These are phyloP conservation scores for Hirtodrosophila trivittata DNA, from an alignment of 2,888 invertebrate genomes.

Conservation along the genomic window DNA sequence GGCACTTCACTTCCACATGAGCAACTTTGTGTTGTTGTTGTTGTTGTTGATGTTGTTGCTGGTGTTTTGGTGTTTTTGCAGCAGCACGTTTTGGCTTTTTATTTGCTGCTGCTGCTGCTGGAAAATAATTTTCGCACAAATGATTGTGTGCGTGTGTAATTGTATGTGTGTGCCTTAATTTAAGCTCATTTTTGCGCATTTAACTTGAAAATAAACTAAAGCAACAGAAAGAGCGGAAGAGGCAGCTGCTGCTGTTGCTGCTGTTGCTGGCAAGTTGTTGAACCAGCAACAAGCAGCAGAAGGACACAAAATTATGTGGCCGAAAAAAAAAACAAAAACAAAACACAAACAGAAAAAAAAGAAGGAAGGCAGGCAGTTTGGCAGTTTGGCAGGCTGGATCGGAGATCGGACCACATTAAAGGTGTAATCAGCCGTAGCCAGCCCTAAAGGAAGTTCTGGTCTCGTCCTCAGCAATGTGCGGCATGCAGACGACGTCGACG, in stretches of 20 bases:
- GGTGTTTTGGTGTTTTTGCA: slow-evolving; percentile 47
- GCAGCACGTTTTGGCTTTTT: slow-evolving; percentile 74
- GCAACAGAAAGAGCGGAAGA: slow-evolving; percentile 49
- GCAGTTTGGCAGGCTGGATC: background rate
- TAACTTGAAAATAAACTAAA: slow-evolving; percentile 72
- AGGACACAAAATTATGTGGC: slow-evolving; percentile 74
- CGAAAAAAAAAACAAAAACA: slow-evolving; percentile 50
- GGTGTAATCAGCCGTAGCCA: slow-evolving; percentile 74
- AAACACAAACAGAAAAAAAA: too few relatives aligned
- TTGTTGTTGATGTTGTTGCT: slow-evolving; percentile 4
- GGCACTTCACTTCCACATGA: slow-evolving; percentile 56
- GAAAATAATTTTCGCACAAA: slow-evolving; percentile 71
- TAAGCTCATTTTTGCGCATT: slow-evolving; percentile 79
- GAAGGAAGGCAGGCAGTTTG: slow-evolving; percentile 9
- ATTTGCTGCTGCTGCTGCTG: slow-evolving; percentile 66
- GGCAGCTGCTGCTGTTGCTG: slow-evolving; percentile 65
- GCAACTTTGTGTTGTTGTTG: slow-evolving; percentile 20
- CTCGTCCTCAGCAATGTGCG: slow-evolving; percentile 69
- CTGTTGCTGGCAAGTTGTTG: slow-evolving; percentile 43
- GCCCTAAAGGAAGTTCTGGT: slow-evolving; percentile 69
- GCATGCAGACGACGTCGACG: slow-evolving; percentile 64
- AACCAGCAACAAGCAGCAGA: slow-evolving; percentile 55
- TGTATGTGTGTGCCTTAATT: slow-evolving; percentile 72
- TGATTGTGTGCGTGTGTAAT: slow-evolving; percentile 17
- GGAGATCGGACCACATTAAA: slow-evolving; percentile 60